These are phyloP conservation scores for Hedya salicella DNA, from an alignment of 2,888 invertebrate species.

Conservation along the genomic window DNA sequence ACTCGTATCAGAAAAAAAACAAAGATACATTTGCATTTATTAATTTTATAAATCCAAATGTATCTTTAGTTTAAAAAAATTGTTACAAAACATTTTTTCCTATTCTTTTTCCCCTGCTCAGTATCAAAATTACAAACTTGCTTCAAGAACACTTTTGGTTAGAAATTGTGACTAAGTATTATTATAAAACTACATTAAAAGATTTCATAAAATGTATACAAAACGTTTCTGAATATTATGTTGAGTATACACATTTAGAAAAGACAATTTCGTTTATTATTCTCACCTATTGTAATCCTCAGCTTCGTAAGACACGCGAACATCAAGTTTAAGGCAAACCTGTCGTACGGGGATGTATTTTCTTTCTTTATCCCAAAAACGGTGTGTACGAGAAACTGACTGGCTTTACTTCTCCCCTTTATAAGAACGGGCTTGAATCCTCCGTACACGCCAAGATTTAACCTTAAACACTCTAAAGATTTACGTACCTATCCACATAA, in stretches of 20 bases:
- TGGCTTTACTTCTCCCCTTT: slow-evolving; percentile 19
- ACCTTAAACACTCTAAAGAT: slow-evolving; percentile 1
- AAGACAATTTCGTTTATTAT: slow-evolving; percentile 5
- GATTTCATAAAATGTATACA: no score
- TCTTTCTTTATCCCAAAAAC: slow-evolving; percentile 17
- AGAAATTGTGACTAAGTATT: no score
- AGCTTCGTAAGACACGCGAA: slow-evolving; percentile 10
- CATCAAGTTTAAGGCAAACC: slow-evolving; percentile 17
- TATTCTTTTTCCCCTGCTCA: no score
- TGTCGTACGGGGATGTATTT: slow-evolving; percentile 20
- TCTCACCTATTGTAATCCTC: slow-evolving; percentile 18
- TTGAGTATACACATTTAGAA: neutral
- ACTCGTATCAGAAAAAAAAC: no score
- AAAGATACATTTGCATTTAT: no score
- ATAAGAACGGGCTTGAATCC: slow-evolving; percentile 19
- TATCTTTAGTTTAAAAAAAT: no score
- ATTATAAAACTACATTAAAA: no score
- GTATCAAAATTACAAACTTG: no score
- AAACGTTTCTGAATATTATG: no score
- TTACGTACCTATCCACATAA: slow-evolving; percentile 6
- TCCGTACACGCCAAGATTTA: slow-evolving; percentile 7
- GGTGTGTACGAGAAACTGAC: slow-evolving; percentile 13
- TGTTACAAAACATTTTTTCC: no score
- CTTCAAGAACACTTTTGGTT: no score
- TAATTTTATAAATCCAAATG: no score